Evolutionary conservation across 2,797 vertebrate species (phyloP), one percentile per base, ranked within the genome.

Genomic region (Esox lucius): DNA sequence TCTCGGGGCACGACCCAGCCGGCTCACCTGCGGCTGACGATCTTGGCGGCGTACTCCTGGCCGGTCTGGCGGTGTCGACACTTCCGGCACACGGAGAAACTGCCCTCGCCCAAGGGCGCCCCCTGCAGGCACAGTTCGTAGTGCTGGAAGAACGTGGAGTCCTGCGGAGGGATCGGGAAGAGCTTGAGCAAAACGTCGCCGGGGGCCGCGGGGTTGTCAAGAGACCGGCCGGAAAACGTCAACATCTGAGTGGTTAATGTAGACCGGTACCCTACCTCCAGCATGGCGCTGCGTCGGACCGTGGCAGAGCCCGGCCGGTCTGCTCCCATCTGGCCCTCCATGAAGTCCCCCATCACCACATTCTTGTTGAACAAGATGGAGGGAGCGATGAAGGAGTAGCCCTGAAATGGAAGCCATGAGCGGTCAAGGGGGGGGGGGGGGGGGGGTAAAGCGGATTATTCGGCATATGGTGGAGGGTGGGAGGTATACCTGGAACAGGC

Each of bases 361-460:
- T 97, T 97, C 73, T 94, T 95, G 84, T 96, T 96, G 83, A 98
- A 98, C 51, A 98, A 91, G 84, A 98, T 96, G 75, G 96, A 97
- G 0, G 96, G 96, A 1, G 96, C 96, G 51, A 98, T 91, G 31
- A 97, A 98, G 28, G 96, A 98, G 86, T 98, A 98, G 13, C 96
- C 96, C 96, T 98, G 82, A 68, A 81, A 81, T 6, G 22, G n/a
- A 26, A 66, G 2, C 19, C 2, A 24, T 49, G 33, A 35, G 17
- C 35, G 35, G 35, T 39, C 3, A 39, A 35, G 35, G 35, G 6
- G 7, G 22, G 46, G 2, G 4, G 35, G n/a, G 33, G 28, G 4
- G 13, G 35, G 17, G 17, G 24, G n/a, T n/a, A n/a, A n/a, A n/a
- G n/a, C n/a, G 35, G 35, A 39, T 39, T 7, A 39, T 39, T 39